Evolutionary conservation across 2,113 vertebrate genomes (phyloP), one percentile per base, ranked within the genome.

Genomic region (Charina bottae): DNA sequence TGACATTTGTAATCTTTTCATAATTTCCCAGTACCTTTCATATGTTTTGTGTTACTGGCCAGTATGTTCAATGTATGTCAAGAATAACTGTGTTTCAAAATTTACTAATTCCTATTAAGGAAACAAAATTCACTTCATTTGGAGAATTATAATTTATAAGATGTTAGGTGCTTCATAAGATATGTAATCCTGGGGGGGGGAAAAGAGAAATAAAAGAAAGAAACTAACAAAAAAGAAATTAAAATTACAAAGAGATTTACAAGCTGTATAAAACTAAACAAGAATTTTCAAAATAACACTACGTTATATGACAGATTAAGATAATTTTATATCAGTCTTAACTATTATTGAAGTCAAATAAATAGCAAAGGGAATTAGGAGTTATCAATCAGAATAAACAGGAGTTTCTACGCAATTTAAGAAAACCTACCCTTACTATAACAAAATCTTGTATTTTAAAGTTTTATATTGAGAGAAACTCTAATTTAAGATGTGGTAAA

Each of bases 61-160:
- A 95, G 93, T 96, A 96, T 95, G 96, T 97, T 93, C 94, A 92
- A 88, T 91, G 92, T 85, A 94, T 94, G 87, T 95, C 96, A 97
- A 97, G 96, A 97, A 96, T 97, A 95, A 92, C 68, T 95, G 94
- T 87, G 2, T 93, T 96, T 95, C 92, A 97, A 97, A 97, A 96
- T 96, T 91, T 37, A 59, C 93, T 96, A 95, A 96, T 96, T 97
- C 89, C 54, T 93, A 93, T 95, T 96, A 96, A 96, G 90, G 78
- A 95, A 62, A 86, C 54, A 95, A 97, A 95, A 59, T 94, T 97
- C 93, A 94, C 68, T 93, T 94, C 93, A 92, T 96, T 94, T 85
- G 87, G 56, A 64, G 83, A 24, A 92, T 89, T 93, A 9, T 92
- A 94, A 83, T 87, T 78, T 95, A 92, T 95, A 59, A 96, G 92